Percentiles rank a stretch among this genome's conserved stretches.
Conservation (phyloP, 2,113 vertebrate species). For the Sander vitreus region DNA sequence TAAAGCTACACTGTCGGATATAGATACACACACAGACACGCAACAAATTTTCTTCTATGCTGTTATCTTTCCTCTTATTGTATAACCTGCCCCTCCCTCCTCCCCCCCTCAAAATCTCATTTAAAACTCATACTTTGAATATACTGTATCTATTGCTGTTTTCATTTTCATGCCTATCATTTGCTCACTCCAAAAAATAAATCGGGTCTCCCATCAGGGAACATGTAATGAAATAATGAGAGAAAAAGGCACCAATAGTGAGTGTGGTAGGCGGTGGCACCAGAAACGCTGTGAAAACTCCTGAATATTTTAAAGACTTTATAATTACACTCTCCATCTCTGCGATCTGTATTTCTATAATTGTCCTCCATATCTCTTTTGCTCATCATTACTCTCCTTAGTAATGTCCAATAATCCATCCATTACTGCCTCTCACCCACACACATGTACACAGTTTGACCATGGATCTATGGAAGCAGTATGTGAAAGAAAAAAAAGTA, state of each 20-base stretch:
- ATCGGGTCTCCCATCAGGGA: conserved; percentile 28
- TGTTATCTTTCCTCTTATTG: conserved; percentile 19
- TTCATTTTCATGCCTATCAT: conserved; percentile 34
- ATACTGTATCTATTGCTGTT: conserved; percentile 14
- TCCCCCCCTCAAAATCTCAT: conserved; percentile 13
- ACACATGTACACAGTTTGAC: background rate
- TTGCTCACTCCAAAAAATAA: conserved; percentile 38
- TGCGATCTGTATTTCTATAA: conserved; percentile 21
- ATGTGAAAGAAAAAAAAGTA: background rate
- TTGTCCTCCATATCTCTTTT: conserved; percentile 26
- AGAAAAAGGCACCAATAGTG: conserved; percentile 34
- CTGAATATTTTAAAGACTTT: conserved; percentile 67
- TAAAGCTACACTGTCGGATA: conserved; percentile 25
- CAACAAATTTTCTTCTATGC: conserved; percentile 4
- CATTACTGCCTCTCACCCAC: background rate
- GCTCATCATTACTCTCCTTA: conserved; percentile 13
- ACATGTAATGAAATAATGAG: conserved; percentile 40
- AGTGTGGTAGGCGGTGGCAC: conserved; percentile 13
- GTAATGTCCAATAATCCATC: background rate
- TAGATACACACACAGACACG: conserved; percentile 4
- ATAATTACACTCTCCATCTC: conserved; percentile 48
- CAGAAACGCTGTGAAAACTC: conserved; percentile 34
- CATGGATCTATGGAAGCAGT: background rate
- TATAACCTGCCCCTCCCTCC: background rate
- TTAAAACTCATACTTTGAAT: conserved; percentile 26